A percentile compares a stretch with the other conserved stretches of the same genome.
phyloP scores from a whole-genome alignment of 1,140 invertebrate species.

The Neoseiulus cucumeris region DNA sequence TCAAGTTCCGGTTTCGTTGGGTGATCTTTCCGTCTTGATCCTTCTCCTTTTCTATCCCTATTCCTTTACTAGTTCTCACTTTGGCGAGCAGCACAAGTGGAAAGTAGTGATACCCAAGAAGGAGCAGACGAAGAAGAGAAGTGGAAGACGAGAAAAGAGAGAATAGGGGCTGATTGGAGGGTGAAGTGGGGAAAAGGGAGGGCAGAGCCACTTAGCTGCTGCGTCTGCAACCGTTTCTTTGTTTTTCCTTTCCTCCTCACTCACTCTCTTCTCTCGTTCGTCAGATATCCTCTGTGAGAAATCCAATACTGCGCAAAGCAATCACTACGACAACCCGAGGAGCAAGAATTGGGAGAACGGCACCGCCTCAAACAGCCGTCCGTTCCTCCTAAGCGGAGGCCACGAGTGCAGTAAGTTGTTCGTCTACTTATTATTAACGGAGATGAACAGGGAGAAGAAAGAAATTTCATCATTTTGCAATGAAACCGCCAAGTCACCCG shows the following conservation, averaged over 20 bases:
- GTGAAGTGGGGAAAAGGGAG: background rate
- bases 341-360: conserved; percentile 11
- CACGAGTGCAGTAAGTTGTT: conserved; percentile 11
- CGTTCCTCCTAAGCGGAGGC: background rate
- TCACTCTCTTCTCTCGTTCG: background rate
- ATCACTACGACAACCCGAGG: conserved; percentile 11
- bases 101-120: no score
- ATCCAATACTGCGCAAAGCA: conserved; percentile 10
- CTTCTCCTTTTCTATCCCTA: no score
- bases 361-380: conserved; percentile 1
- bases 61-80: no score
- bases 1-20: no score
- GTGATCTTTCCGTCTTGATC: no score
- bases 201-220: background rate
- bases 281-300: conserved; percentile 12
- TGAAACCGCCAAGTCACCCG: no score
- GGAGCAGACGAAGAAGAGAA: no score
- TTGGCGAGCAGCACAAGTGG: no score
- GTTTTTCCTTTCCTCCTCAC: background rate
- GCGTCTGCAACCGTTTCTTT: background rate
- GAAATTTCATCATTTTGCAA: no score
- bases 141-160: no score
- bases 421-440: background rate
- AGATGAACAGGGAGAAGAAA: no score
- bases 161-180: no score